These are phyloP conservation scores for Peribatodes rhomboidaria DNA, from an alignment of 2,888 invertebrate species.

Conservation along the genomic window DNA sequence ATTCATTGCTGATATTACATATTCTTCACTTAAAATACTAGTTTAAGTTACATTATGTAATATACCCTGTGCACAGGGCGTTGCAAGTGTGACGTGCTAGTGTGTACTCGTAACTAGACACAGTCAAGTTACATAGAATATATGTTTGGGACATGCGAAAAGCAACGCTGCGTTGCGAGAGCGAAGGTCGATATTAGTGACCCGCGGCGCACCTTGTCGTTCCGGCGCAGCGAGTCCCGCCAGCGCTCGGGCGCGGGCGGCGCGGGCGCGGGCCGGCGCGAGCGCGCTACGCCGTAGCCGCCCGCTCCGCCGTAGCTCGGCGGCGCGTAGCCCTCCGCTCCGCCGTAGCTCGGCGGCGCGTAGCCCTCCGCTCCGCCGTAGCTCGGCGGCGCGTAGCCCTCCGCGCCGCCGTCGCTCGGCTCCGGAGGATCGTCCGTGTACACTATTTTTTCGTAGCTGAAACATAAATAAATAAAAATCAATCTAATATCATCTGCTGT, in stretches of 20 bases:
- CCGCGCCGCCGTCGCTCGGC: conserved; percentile 24
- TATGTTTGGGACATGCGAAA: too few species aligned
- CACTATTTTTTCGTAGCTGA: conserved; percentile 73
- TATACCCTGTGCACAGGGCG: too few species aligned
- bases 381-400: conserved; percentile 34
- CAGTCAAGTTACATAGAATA: too few species aligned
- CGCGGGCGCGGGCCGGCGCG: conserved; percentile 32
- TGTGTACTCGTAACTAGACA: too few species aligned
- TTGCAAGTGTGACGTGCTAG: too few species aligned
- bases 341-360: conserved; percentile 54
- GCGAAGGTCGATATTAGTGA: too few species aligned
- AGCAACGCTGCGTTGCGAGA: too few species aligned
- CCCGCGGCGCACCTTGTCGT: conserved; percentile 37
- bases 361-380: conserved; percentile 57
- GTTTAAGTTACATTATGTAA: too few species aligned
- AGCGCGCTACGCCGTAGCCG: conserved; percentile 52
- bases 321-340: conserved; percentile 38
- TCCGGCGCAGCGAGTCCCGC: conserved; percentile 44
- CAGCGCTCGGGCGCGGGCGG: conserved; percentile 54
- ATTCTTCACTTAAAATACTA: too few species aligned
- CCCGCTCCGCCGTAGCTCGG: conserved; percentile 54
- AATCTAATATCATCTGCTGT: too few species aligned
- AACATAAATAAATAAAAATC: conserved; percentile 5
- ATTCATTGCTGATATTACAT: too few species aligned
- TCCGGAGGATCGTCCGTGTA: conserved; percentile 59